A percentile compares a stretch with the other conserved stretches of the same genome.
These are phyloP conservation scores for Schizothorax lantsangensis DNA, from an alignment of 2,797 vertebrate species.

Conservation along the genomic window DNA sequence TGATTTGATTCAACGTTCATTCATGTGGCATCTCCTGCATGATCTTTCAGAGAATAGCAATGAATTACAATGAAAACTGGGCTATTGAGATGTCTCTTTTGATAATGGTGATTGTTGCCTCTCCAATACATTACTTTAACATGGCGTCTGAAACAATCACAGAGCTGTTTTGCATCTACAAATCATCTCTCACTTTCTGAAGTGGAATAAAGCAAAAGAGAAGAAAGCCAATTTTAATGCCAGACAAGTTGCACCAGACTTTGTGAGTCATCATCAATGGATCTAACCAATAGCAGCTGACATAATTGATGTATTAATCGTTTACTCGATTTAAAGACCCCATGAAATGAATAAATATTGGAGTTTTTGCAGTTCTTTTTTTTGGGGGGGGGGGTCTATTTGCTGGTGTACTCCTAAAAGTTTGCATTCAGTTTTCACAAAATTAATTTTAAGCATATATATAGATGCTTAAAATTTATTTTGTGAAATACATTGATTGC, in stretches of 20 bases:
- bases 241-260: neutral
- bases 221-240: constrained; percentile 8
- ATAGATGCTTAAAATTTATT: neutral
- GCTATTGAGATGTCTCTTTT: constrained; percentile 2
- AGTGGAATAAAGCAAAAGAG: neutral
- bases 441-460: neutral
- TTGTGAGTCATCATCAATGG: constrained; percentile 35
- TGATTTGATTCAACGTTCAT: constrained; percentile 8
- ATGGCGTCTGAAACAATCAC: constrained; percentile 21
- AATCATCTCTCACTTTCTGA: constrained; percentile 1
- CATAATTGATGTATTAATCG: constrained; percentile 28
- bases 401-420: neutral
- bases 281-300: constrained; percentile 38
- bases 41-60: constrained; percentile 21
- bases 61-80: constrained; percentile 4
- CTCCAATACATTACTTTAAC: constrained; percentile 5
- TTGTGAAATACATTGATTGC: too few species aligned
- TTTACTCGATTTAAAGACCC: constrained; percentile 29
- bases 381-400: neutral
- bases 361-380: neutral
- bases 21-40: constrained; percentile 16
- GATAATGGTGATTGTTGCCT: neutral
- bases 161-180: neutral
- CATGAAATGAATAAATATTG: constrained; percentile 22
- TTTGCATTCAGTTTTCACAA: neutral